phyloP scores from a whole-genome alignment of 2,888 invertebrate genomes.

The Drosophila lutescens region DNA sequence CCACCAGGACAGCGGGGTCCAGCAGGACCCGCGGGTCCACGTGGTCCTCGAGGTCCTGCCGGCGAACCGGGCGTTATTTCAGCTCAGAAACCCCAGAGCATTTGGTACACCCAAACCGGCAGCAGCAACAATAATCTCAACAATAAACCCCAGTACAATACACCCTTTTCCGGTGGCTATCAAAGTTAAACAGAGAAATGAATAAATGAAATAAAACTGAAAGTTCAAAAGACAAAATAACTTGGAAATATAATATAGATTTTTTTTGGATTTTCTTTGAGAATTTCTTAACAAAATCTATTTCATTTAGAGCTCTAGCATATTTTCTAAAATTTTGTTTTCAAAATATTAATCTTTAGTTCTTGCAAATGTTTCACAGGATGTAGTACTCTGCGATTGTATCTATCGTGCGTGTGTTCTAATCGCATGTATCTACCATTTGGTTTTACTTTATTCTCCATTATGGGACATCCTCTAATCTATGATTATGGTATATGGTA shows the following conservation, averaged over 20 bases:
- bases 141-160: constrained; percentile 46
- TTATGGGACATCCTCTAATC: constrained; percentile 28
- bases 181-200: constrained; percentile 46
- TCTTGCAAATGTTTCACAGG: neutral
- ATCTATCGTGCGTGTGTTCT: neutral
- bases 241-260: neutral
- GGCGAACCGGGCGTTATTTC: constrained; percentile 17
- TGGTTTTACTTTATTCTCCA: constrained; percentile 18
- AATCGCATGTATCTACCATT: constrained; percentile 23
- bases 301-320: too few relatives aligned
- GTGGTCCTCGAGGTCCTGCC: constrained; percentile 52
- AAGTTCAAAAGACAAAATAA: neutral
- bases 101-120: constrained; percentile 61
- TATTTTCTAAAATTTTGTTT: neutral
- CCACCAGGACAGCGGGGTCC: constrained; percentile 55
- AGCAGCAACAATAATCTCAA: constrained; percentile 43
- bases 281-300: too few relatives aligned
- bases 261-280: too few relatives aligned
- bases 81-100: constrained; percentile 46
- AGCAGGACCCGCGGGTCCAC: constrained; percentile 46
- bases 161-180: constrained; percentile 60
- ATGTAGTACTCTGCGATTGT: neutral
- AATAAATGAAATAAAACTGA: neutral
- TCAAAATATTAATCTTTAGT: neutral
- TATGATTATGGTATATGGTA: constrained; percentile 7